Conservation (phyloP, 2,797 vertebrate genomes). For the Melanogrammus aeglefinus region DNA sequence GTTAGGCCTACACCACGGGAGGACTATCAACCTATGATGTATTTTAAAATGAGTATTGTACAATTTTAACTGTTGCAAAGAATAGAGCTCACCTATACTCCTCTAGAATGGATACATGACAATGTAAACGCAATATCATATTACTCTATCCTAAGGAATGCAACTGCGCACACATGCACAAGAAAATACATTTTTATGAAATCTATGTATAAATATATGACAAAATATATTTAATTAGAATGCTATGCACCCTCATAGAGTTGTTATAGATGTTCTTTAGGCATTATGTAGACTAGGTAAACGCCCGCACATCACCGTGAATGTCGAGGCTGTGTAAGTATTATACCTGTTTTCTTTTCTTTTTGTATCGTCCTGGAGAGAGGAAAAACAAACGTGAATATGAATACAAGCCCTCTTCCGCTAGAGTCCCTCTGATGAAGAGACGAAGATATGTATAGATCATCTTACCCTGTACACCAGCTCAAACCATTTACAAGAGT, state of each 20-base stretch:
- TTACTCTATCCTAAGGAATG: constrained; percentile 84
- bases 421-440: constrained; percentile 44
- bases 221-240: constrained; percentile 82
- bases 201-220: constrained; percentile 82
- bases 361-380: constrained; percentile 83
- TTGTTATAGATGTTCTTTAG: constrained; percentile 85
- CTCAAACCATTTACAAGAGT: constrained; percentile 86
- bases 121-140: constrained; percentile 84
- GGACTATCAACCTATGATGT: constrained; percentile 62
- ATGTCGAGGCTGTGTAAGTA: constrained; percentile 94
- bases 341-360: constrained; percentile 85
- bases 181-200: constrained; percentile 80
- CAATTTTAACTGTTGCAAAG: constrained; percentile 73
- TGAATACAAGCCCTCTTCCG: constrained; percentile 84
- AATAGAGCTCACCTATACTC: constrained; percentile 79
- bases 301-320: constrained; percentile 83
- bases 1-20: constrained; percentile 46
- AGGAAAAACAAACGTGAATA: constrained; percentile 66
- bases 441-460: constrained; percentile 88
- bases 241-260: constrained; percentile 88
- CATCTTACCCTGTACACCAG: constrained; percentile 93
- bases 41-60: constrained; percentile 73
- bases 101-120: constrained; percentile 81
- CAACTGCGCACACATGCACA: constrained; percentile 82
- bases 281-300: constrained; percentile 80